Conservation (phyloP, 1,140 invertebrate genomes). For the Heliothis subflexa region DNA sequence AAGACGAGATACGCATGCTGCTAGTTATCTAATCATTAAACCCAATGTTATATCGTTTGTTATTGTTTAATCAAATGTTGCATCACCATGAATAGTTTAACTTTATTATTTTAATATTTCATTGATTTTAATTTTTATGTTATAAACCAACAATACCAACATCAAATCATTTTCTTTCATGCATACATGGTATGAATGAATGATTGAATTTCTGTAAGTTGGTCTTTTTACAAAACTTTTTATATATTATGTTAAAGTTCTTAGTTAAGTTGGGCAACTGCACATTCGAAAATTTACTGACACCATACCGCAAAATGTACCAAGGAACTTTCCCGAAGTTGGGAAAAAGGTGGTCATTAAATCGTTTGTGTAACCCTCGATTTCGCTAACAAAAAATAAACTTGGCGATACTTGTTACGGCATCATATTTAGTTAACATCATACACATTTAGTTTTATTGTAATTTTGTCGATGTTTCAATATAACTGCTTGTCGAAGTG, state of each 20-base stretch:
- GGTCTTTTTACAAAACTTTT: constrained; percentile 3
- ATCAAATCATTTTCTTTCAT: constrained; percentile 21
- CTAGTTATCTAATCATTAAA: not conserved
- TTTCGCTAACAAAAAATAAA: no score
- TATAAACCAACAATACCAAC: constrained; percentile 5
- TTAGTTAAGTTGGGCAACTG: no score
- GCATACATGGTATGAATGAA: not conserved
- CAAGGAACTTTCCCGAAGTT: no score
- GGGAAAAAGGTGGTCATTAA: no score
- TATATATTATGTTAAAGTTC: constrained; percentile 13
- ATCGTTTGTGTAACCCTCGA: no score
- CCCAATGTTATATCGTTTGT: no score
- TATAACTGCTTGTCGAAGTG: not conserved
- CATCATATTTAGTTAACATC: no score
- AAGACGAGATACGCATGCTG: constrained; percentile 53
- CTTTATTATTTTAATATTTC: constrained; percentile 2
- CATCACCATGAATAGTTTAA: not conserved
- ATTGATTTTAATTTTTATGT: constrained; percentile 14
- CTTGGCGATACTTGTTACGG: no score
- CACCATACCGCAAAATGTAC: no score
- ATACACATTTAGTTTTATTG: no score
- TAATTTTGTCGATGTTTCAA: no score
- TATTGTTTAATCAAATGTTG: not conserved
- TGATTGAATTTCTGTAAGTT: constrained; percentile 15
- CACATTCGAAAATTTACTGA: no score